Base-by-base conservation (phyloP, 1,140 invertebrate genomes). In the Micrasema longulum region DNA sequence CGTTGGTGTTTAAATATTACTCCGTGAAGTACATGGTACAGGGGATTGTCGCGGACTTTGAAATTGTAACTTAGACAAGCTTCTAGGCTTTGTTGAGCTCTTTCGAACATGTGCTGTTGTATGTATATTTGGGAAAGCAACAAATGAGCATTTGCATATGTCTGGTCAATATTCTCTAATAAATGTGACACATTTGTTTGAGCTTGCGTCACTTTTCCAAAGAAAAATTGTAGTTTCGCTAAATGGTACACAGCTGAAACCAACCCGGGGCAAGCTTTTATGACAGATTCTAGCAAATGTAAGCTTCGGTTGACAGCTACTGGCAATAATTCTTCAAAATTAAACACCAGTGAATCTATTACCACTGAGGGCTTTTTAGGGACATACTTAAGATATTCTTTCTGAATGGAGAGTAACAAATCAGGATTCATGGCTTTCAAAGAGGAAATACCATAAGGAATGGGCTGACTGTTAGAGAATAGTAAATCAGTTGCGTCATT, bases 11-110 rank as follows among this genome's bases (percentile, higher is more conserved):
- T 96, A 50, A 94, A 89, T 45, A 98, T 90, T 20, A 93, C 84
- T 0, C 95, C 95, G 76, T 90, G 89, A 0, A 97, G 89, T 47
- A 97, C 87, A 84, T 98, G 93, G 80, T 95, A 99, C 76, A 96
- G 85, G 0, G 96, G 94, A 81, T 94, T 92, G 67, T 98, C 95
- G 76, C 95, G 83, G 0, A 97, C 91, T 83, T 95, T 91, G 79
- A 99, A 97, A 82, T 97, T 95, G 78, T 93, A 92, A 78, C 95
- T 97, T 0, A 98, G 82, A 67, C 93, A 95, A 67, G 92, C 88
- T 85, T 98, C 96, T 23, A 99, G 83, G 65, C 89, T 92, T 79
- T 97, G 93, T 14, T 91, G 88, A 0, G 96, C 96, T 77, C 91
- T 88, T 31, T 91, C 88, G 77, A 90, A 93, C 73, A 92, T 89